Evolutionary conservation across 2,888 invertebrate species (phyloP).

Genomic region (Kryphioiulus occultus): DNA sequence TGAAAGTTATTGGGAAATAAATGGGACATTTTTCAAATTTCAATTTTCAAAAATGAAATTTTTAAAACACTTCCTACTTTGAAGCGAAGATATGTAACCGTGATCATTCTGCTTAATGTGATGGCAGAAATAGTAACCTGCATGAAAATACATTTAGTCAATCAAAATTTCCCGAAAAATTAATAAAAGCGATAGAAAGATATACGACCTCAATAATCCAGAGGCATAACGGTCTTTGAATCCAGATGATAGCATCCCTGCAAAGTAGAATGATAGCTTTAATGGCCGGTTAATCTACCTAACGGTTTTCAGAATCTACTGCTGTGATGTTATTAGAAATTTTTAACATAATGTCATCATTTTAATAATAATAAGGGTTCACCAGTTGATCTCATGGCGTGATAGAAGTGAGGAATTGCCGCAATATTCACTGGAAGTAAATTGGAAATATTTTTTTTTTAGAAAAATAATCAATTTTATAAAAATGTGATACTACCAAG

Average conservation of each 20-base stretch:
- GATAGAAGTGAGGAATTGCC: background rate
- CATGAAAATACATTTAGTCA: conserved; percentile 35
- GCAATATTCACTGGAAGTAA: conserved; percentile 42
- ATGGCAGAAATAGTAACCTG: conserved; percentile 50
- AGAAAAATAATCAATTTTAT: background rate
- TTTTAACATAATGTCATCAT: background rate
- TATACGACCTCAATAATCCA: conserved; percentile 35
- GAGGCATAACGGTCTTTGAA: conserved; percentile 37
- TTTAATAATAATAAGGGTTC: background rate
- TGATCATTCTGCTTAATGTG: conserved; percentile 48
- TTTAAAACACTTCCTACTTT: conserved; percentile 43
- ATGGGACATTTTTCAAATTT: background rate
- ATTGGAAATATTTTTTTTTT: background rate
- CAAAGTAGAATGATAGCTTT: background rate
- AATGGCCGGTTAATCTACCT: no score
- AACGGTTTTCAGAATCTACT: no score
- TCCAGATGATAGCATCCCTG: conserved; percentile 48
- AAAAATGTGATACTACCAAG: background rate
- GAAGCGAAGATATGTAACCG: conserved; percentile 50
- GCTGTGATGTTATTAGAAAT: no score
- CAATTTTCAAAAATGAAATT: background rate
- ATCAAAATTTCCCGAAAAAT: background rate
- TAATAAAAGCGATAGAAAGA: background rate
- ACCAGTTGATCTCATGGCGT: conserved; percentile 41
- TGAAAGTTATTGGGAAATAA: background rate